phyloP scores from a whole-genome alignment of 2,888 invertebrate species.

The Ectobius pallidus region DNA sequence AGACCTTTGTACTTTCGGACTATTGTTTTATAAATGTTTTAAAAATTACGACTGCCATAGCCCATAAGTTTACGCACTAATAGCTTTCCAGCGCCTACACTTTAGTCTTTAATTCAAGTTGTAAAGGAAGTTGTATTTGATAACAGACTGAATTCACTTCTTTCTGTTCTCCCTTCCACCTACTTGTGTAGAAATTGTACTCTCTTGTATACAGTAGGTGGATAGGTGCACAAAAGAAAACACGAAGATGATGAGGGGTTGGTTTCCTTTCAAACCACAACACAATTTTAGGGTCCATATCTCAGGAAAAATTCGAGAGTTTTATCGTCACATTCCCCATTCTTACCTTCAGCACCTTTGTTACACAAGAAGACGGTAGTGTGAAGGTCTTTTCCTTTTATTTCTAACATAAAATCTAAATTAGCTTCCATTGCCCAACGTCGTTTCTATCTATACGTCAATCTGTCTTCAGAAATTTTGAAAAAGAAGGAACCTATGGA shows the following conservation, averaged over 20 bases:
- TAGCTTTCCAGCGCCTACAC: no score
- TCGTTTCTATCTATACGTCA: not conserved
- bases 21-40: no score
- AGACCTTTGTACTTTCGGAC: no score
- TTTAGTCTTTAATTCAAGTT: no score
- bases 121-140: no score
- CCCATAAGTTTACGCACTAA: no score
- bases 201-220: not conserved
- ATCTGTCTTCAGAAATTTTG: not conserved
- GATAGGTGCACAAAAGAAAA: conserved; percentile 1
- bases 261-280: not conserved
- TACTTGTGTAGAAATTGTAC: not conserved
- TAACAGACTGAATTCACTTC: no score
- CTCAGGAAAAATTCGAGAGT: conserved; percentile 1
- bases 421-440: conserved; percentile 11
- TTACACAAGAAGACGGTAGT: not conserved
- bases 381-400: not conserved
- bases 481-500: not conserved
- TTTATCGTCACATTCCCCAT: not conserved
- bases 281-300: conserved; percentile 9
- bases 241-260: conserved; percentile 12
- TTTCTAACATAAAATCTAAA: conserved; percentile 5
- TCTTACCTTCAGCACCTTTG: not conserved
- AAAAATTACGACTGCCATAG: no score
- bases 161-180: not conserved